Percentiles rank a stretch among this genome's conserved stretches.
Evolutionary conservation across 2,888 invertebrate genomes (phyloP).

Genomic region (Nematopogon swammerdamellus): DNA sequence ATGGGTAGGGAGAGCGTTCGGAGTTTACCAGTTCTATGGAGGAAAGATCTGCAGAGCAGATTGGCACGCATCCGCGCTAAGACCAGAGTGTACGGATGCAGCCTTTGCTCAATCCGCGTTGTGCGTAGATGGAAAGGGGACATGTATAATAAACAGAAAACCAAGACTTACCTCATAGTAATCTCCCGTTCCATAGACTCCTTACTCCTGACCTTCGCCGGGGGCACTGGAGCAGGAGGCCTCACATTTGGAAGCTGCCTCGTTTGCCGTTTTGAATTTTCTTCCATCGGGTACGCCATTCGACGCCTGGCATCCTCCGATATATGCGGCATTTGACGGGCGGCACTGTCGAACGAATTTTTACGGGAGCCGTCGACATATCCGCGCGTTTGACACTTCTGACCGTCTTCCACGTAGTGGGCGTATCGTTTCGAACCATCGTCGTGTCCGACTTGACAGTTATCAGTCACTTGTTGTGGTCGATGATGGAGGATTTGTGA

Average conservation of each 20-base stretch:
- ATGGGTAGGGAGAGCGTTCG: too few relatives aligned
- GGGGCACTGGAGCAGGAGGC: conserved; percentile 20
- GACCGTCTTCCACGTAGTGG: conserved; percentile 26
- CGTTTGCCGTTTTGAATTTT: conserved; percentile 1
- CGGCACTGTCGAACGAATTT: too few relatives aligned
- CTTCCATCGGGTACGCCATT: not conserved
- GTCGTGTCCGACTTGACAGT: not conserved
- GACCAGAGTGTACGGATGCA: too few relatives aligned
- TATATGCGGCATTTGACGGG: conserved; percentile 11
- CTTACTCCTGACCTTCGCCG: conserved; percentile 36
- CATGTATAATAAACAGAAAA: too few relatives aligned
- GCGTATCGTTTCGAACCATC: conserved; percentile 26
- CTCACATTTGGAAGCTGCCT: conserved; percentile 18
- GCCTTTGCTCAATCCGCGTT: too few relatives aligned
- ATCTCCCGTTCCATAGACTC: conserved; percentile 48
- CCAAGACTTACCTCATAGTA: conserved; percentile 49
- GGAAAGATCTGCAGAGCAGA: too few relatives aligned
- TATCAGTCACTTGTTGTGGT: not conserved
- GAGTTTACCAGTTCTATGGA: too few relatives aligned
- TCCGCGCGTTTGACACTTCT: not conserved
- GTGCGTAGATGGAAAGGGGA: too few relatives aligned
- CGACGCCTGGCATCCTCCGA: conserved; percentile 17
- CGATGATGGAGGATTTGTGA: too few relatives aligned
- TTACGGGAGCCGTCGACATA: too few relatives aligned
- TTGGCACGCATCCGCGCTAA: too few relatives aligned